Evolutionary conservation across 2,888 invertebrate genomes (phyloP), one percentile per base, ranked within the genome.

Genomic region (Drosophila sordidapex): DNA sequence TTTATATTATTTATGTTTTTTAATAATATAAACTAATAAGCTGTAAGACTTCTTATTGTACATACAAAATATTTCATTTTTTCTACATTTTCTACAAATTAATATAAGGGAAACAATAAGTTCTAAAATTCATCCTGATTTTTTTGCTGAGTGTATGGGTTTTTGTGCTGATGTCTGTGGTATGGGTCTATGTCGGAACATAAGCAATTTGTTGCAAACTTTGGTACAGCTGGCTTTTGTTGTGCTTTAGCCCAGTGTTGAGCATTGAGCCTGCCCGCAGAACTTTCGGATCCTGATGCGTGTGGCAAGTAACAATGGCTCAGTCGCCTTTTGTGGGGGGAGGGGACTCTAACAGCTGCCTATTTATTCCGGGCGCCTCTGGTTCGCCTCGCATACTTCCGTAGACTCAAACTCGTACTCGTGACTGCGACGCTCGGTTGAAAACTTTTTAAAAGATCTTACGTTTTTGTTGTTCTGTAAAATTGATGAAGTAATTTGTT

Each of bases 401-500:
- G 81, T 59, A 66, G 25, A 46, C 25, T 46, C 25, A 25, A 25
- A 46, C 15, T 43, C 43, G 21, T 65, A 66, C 69, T 70, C 64
- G 63, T 61, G 48, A 64, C 63, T 58, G 46, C 29, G 38, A n/a
- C 43, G 70, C 62, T 64, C 43, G 70, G 70, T 59, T 60, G 57
- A 71, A 86, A 81, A 87, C 78, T 87, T 86, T 85, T 89, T 82
- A 87, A 86, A 81, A 87, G 82, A 89, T 87, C 85, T 76, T 82
- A 84, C 84, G 82, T 89, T 89, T 82, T 84, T 81, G 89, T 87
- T 86, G 89, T 84, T 86, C 81, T 84, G 87, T 87, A 89, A 89
- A 86, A 86, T 89, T 86, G 85, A 86, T 86, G 87, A 86, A 89
- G 87, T 86, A 86, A 86, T 89, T 86, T 87, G 85, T 87, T 89